Percentiles rank a stretch among this genome's conserved stretches.
These are phyloP conservation scores for Thunnus maccoyii DNA, from an alignment of 2,113 vertebrate species.

Conservation along the genomic window DNA sequence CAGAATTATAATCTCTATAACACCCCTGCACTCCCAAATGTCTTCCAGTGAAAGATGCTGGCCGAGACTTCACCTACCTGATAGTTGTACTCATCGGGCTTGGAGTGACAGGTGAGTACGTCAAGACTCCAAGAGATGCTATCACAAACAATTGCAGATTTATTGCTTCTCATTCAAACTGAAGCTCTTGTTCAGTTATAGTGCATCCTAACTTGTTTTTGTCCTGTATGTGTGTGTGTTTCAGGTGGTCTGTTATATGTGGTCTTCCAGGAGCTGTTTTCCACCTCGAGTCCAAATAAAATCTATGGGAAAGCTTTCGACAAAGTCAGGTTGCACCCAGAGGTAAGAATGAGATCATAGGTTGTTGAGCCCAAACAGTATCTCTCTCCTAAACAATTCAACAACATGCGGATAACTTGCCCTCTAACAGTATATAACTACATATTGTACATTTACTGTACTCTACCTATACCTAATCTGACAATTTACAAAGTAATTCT, in stretches of 20 bases:
- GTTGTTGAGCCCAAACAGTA: background rate
- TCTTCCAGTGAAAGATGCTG: constrained; percentile 92
- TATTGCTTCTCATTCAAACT: background rate
- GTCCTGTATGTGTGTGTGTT: constrained; percentile 8
- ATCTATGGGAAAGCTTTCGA: constrained; percentile 93
- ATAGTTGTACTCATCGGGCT: constrained; percentile 92
- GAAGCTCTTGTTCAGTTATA: background rate
- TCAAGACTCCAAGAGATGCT: background rate
- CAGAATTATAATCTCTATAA: background rate
- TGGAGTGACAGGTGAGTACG: constrained; percentile 90
- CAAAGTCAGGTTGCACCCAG: constrained; percentile 91
- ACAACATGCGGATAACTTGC: no score
- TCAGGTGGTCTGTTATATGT: constrained; percentile 93
- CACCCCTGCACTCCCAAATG: constrained; percentile 25
- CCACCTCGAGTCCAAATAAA: constrained; percentile 94
- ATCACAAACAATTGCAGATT: background rate
- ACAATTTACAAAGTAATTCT: no score
- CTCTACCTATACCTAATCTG: background rate
- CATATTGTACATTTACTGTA: background rate
- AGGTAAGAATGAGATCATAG: constrained; percentile 83
- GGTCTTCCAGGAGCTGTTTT: constrained; percentile 95
- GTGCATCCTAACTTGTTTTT: background rate
- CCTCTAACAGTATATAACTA: background rate
- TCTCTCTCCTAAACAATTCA: background rate
- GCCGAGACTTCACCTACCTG: constrained; percentile 93